phyloP scores from a whole-genome alignment of 1,140 invertebrate species.

The Aradophagus sp. region DNA sequence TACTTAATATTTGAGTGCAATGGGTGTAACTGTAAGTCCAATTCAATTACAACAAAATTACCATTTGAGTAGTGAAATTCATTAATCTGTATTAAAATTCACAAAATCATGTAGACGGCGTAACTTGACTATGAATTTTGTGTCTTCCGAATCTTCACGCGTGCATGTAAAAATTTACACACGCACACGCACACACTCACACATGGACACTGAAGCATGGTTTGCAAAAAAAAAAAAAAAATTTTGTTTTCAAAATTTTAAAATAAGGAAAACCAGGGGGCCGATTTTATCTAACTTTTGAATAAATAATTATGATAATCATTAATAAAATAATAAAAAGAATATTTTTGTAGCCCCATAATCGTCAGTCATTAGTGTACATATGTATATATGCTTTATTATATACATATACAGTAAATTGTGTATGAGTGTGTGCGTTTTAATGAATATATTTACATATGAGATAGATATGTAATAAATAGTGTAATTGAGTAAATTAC shows the following conservation, averaged over 20 bases:
- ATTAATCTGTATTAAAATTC: no score
- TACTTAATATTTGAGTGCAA: no score
- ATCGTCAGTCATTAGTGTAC: no score
- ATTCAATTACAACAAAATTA: no score
- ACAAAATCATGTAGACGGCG: no score
- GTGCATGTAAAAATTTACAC: constrained; percentile 26
- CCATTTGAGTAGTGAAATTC: no score
- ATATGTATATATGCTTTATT: constrained; percentile 47
- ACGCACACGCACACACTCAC: constrained; percentile 29
- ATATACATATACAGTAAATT: constrained; percentile 35
- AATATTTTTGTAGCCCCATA: constrained; percentile 31
- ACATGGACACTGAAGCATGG: neutral
- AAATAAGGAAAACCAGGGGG: constrained; percentile 4
- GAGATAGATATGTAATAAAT: constrained; percentile 12
- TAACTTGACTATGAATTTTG: constrained; percentile 17
- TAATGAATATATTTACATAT: constrained; percentile 21
- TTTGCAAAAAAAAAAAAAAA: constrained; percentile 1
- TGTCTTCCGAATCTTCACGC: constrained; percentile 32
- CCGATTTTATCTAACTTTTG: constrained; percentile 3
- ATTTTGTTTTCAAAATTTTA: constrained; percentile 9
- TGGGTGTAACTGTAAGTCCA: no score
- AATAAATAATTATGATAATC: neutral
- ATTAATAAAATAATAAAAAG: neutral
- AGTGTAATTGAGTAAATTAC: constrained; percentile 27
- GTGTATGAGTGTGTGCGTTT: constrained; percentile 53